phyloP scores from a whole-genome alignment of 2,797 vertebrate species.

The Cyclura pinguis region DNA sequence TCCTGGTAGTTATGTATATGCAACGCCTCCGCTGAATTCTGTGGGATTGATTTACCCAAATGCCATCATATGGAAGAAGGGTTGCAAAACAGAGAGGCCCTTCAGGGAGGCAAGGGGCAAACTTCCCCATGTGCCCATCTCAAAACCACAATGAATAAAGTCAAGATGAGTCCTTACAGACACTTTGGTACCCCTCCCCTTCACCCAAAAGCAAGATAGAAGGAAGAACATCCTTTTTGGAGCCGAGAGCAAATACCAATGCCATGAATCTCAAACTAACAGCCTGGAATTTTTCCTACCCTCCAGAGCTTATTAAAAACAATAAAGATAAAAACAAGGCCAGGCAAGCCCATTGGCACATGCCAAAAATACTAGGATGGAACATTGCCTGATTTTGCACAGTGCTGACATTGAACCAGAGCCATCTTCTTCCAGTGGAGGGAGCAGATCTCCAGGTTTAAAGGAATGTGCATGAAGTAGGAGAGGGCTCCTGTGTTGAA shows the following conservation, averaged over 20 bases:
- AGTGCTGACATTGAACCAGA: conserved; percentile 9
- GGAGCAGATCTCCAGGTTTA: background rate
- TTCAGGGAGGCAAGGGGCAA: accelerated
- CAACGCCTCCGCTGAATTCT: no score
- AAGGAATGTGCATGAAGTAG: background rate
- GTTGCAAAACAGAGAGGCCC: background rate
- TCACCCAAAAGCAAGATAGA: background rate
- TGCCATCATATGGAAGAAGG: conserved; percentile 6
- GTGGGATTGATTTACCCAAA: background rate
- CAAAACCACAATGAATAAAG: background rate
- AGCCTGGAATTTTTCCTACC: conserved; percentile 52
- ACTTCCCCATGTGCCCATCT: accelerated
- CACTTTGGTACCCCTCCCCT: background rate
- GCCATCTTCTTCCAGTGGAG: background rate
- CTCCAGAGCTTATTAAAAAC: conserved; percentile 67
- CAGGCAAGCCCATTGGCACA: conserved; percentile 60
- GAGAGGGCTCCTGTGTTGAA: background rate
- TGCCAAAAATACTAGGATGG: background rate
- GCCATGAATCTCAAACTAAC: conserved; percentile 65
- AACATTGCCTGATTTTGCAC: accelerated
- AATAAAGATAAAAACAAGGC: conserved; percentile 62
- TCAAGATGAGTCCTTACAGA: accelerated
- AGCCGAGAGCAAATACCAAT: conserved; percentile 71
- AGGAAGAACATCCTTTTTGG: background rate
- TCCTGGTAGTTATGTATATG: background rate